Conservation (phyloP, 1,140 invertebrate species). For the Drosophila simulans region DNA sequence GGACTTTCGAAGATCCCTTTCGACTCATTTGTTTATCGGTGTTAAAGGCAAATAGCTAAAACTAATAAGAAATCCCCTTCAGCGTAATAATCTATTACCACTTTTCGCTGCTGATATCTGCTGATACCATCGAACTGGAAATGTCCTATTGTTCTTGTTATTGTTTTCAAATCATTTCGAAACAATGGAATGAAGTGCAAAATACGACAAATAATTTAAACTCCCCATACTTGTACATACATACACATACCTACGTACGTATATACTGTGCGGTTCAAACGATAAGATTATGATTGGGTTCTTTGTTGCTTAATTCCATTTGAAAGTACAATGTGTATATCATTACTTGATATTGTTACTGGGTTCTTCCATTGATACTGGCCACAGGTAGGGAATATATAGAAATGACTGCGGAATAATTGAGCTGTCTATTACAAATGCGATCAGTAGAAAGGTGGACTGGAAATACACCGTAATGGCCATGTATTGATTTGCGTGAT, state of each 20-base stretch:
- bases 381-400: not conserved
- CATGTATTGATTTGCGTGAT: too few relatives aligned
- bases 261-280: not conserved
- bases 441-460: too few relatives aligned
- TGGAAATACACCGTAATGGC: not conserved
- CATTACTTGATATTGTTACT: constrained; percentile 7
- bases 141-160: constrained; percentile 7
- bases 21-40: not conserved
- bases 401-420: constrained; percentile 18
- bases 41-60: constrained; percentile 1
- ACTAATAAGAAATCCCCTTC: constrained; percentile 12
- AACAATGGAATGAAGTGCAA: constrained; percentile 23
- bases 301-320: constrained; percentile 33
- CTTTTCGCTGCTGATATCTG: constrained; percentile 17
- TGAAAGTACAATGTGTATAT: not conserved
- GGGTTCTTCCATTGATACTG: constrained; percentile 5
- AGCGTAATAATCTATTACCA: constrained; percentile 30
- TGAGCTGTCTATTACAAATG: constrained; percentile 8
- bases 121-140: constrained; percentile 32
- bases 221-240: not conserved
- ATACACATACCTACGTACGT: not conserved
- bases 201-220: constrained; percentile 33
- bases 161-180: constrained; percentile 31
- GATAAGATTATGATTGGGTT: constrained; percentile 40
- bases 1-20: not conserved